These are phyloP conservation scores for Papilio helenus DNA, from an alignment of 1,140 invertebrate species.

Conservation along the genomic window DNA sequence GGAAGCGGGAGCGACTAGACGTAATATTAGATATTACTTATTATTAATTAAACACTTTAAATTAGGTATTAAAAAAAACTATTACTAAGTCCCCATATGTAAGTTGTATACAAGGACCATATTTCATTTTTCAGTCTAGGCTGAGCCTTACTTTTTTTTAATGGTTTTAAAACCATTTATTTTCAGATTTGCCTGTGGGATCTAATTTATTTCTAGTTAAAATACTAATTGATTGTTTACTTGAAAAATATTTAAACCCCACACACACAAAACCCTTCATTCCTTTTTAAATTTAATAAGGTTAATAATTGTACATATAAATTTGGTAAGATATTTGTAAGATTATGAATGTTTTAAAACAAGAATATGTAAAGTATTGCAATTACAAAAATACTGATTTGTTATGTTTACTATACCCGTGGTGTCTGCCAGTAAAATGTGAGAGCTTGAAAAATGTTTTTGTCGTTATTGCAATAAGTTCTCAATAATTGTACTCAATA, in stretches of 20 bases:
- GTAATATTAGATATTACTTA: background rate
- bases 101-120: background rate
- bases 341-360: background rate
- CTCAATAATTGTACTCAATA: slow-evolving; percentile 18
- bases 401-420: background rate
- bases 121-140: background rate
- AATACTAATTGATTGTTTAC: background rate
- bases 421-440: slow-evolving; percentile 15
- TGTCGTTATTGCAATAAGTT: background rate
- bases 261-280: slow-evolving; percentile 5
- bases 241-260: background rate
- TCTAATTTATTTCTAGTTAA: background rate
- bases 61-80: background rate
- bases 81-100: background rate
- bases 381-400: background rate
- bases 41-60: slow-evolving; percentile 6
- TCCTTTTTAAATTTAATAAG: background rate
- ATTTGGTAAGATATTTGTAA: slow-evolving; percentile 8
- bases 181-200: background rate
- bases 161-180: background rate
- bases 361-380: background rate
- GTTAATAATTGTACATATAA: slow-evolving; percentile 1
- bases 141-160: background rate
- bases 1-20: slow-evolving; percentile 62
- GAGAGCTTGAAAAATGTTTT: background rate